Evolutionary conservation across 2,888 invertebrate species (phyloP).

Genomic region (Andrena haemorrhoa): DNA sequence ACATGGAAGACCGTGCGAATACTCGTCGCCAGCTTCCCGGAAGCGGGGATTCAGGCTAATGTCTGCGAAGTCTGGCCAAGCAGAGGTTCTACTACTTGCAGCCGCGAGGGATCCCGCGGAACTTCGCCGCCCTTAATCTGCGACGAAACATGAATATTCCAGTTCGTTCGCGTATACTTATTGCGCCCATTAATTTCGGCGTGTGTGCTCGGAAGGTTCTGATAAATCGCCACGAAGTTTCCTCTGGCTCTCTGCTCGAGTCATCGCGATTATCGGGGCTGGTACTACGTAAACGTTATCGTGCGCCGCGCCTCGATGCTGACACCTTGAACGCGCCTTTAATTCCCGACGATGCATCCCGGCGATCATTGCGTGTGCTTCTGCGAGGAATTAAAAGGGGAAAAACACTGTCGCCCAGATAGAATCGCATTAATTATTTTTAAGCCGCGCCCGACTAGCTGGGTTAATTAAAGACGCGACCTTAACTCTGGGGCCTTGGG

Average conservation of each 20-base stretch:
- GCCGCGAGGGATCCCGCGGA: background rate
- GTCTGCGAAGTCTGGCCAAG: constrained; percentile 23
- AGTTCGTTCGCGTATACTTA: background rate
- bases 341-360: background rate
- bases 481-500: constrained; percentile 50
- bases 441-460: constrained; percentile 30
- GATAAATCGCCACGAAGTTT: constrained; percentile 40
- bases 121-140: constrained; percentile 13
- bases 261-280: constrained; percentile 13
- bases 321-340: background rate
- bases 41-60: constrained; percentile 4
- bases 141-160: constrained; percentile 15
- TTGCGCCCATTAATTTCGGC: constrained; percentile 37
- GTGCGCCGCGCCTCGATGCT: constrained; percentile 23
- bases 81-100: constrained; percentile 27
- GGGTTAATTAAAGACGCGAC: constrained; percentile 59
- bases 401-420: constrained; percentile 4
- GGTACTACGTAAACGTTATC: background rate
- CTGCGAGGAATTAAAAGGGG: background rate
- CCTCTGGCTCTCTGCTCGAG: background rate
- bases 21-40: constrained; percentile 23
- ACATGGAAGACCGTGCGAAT: constrained; percentile 7
- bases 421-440: constrained; percentile 53
- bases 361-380: background rate
- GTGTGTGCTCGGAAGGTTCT: no score